Base-by-base conservation (phyloP, 2,888 invertebrate species). In the Drosophila mercatorum region DNA sequence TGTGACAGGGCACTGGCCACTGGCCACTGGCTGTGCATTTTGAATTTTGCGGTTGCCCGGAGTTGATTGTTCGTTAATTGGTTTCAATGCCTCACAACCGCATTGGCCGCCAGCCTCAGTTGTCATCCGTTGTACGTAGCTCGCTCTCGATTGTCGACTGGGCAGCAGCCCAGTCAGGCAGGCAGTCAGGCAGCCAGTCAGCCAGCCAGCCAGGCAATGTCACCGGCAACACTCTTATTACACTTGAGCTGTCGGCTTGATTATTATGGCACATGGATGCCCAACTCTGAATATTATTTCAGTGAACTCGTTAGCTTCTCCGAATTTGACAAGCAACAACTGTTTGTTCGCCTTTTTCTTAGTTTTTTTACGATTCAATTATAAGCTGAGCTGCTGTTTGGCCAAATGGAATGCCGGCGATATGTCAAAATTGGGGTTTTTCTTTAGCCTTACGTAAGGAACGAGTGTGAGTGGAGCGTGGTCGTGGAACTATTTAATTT, bases 11-110 rank as follows among this genome's bases (percentile, higher is more conserved):
- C 52, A 52, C 60, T 41, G 61, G 59, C 57, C 63, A 66, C 62
- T 56, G 43, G 61, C 52, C 65, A 62, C 59, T 67, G 72, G 75
- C 68, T 67, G 69, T 49, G 68, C 68, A 75, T 80, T 86, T 86
- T 78, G 70, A 70, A 81, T 81, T 83, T 78, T 86, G 83, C 78
- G 87, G 81, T 75, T 83, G 82, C 65, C 84, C 77, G 60, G 56
- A 77, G 78, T 83, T 81, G 87, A 87, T 83, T 83, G 87, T 83
- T 72, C 80, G 86, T 77, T 86, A 86, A 86, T 86, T 86, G 80
- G 71, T 81, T 81, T 81, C 72, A 81, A 81, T 88, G 86, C 78
- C 79, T 81, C 72, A 64, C 67, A 74, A 78, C 80, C 83, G 64
- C 73, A 76, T 69, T 69, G 73, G 69, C 72, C 72, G 40, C 52